phyloP scores from a whole-genome alignment of 2,113 vertebrate species.

The Lichenostomus cassidix region DNA sequence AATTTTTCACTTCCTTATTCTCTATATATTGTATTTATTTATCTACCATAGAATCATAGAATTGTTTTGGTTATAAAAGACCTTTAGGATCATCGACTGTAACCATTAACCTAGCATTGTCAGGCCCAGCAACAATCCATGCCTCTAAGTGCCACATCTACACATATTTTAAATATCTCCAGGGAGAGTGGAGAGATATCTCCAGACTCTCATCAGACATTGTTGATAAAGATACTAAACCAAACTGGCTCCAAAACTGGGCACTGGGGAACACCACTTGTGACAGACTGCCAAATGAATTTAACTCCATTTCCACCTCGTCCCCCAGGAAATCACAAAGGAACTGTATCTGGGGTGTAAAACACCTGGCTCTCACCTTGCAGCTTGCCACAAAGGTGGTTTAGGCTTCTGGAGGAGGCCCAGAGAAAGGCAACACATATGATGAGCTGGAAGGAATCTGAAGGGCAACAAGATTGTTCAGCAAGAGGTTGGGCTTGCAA shows the following conservation, averaged over 20 bases:
- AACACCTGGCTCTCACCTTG: not conserved
- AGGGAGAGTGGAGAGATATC: too few relatives aligned
- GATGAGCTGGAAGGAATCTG: not conserved
- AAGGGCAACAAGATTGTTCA: fast-evolving
- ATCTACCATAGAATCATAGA: not conserved
- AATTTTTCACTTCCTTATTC: not conserved
- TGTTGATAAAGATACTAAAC: not conserved
- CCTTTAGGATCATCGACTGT: not conserved
- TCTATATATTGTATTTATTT: not conserved
- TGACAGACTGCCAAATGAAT: not conserved
- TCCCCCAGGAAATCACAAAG: not conserved
- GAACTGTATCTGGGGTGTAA: not conserved
- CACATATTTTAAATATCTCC: not conserved
- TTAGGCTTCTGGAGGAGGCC: not conserved
- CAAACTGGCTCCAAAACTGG: not conserved
- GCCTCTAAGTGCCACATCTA: not conserved
- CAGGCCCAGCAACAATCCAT: not conserved
- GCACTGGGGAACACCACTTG: not conserved
- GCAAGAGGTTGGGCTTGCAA: not conserved
- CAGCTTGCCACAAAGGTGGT: not conserved
- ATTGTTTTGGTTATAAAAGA: not conserved
- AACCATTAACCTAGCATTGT: not conserved
- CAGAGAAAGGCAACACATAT: not conserved
- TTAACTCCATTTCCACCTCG: not conserved
- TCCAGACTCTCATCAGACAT: not conserved